Evolutionary conservation across 2,888 invertebrate genomes (phyloP).

Genomic region (Galerucella calmariensis): DNA sequence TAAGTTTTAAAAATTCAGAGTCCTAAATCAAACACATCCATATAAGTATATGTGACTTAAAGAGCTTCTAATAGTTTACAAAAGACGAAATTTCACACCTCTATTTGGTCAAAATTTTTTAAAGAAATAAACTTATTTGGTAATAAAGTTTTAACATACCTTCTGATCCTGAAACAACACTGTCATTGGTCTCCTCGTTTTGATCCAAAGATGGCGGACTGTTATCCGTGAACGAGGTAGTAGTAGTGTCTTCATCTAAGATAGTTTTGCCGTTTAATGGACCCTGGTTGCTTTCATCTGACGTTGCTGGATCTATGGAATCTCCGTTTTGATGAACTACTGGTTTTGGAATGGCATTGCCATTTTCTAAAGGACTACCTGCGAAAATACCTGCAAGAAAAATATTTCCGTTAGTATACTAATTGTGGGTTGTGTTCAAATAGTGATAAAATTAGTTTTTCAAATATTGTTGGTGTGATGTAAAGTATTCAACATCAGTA

Average conservation of each 20-base stretch:
- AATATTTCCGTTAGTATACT: not conserved
- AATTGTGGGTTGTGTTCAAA: too few species aligned
- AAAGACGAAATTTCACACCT: too few species aligned
- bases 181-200: conserved; percentile 70
- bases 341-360: conserved; percentile 59
- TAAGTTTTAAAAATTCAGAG: too few species aligned
- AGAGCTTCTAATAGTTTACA: too few species aligned
- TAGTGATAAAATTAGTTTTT: too few species aligned
- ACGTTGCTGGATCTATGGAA: conserved; percentile 64
- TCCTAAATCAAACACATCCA: too few species aligned
- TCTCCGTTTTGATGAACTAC: conserved; percentile 65
- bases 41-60: too few species aligned
- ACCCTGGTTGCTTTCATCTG: conserved; percentile 85
- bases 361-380: conserved; percentile 62
- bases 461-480: too few species aligned
- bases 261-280: conserved; percentile 61
- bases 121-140: not conserved
- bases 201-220: conserved; percentile 69
- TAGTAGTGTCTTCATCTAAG: conserved; percentile 78
- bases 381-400: conserved; percentile 42
- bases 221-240: conserved; percentile 81
- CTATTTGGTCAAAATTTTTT: too few species aligned
- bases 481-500: too few species aligned
- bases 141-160: conserved; percentile 12
- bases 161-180: conserved; percentile 63